phyloP scores from a whole-genome alignment of 2,797 vertebrate genomes.

The Sebastes trivittatus region DNA sequence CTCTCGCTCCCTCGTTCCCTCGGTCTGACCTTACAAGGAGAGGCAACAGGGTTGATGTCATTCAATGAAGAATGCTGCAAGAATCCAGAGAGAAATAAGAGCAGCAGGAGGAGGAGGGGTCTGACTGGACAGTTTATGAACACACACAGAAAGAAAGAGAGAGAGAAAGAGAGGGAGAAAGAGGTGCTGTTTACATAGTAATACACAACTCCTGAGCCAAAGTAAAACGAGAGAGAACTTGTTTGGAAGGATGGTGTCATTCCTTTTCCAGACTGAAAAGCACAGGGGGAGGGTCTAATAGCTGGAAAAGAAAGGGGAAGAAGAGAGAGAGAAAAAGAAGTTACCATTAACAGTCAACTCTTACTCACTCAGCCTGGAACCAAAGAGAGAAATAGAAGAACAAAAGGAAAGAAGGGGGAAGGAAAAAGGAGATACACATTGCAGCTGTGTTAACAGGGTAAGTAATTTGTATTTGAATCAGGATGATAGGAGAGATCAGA shows the following conservation, averaged over 20 bases:
- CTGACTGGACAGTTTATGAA: slow-evolving; percentile 63
- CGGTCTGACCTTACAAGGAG: slow-evolving; percentile 88
- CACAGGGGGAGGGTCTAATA: slow-evolving; percentile 79
- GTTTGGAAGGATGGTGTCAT: slow-evolving; percentile 86
- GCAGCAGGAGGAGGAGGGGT: slow-evolving; percentile 26
- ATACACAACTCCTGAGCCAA: slow-evolving; percentile 73
- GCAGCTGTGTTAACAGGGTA: slow-evolving; percentile 53
- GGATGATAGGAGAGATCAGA: background rate
- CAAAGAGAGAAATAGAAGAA: slow-evolving; percentile 42
- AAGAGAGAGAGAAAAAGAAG: slow-evolving; percentile 60
- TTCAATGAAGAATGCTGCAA: slow-evolving; percentile 87
- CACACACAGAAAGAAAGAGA: slow-evolving; percentile 32
- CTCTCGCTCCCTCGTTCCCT: slow-evolving; percentile 73
- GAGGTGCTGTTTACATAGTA: slow-evolving; percentile 77
- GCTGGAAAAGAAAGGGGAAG: slow-evolving; percentile 59
- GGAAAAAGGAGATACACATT: slow-evolving; percentile 22
- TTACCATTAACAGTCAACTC: slow-evolving; percentile 64
- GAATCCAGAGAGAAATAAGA: slow-evolving; percentile 79
- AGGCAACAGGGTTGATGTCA: slow-evolving; percentile 88
- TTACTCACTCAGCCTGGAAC: slow-evolving; percentile 58
- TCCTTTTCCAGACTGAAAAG: slow-evolving; percentile 79
- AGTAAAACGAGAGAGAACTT: slow-evolving; percentile 85
- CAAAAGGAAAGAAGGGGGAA: slow-evolving; percentile 43
- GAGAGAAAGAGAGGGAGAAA: slow-evolving; percentile 39
- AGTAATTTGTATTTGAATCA: slow-evolving; percentile 23